These are phyloP conservation scores for Orchesellides sinensis DNA, from an alignment of 2,888 invertebrate species.

Conservation along the genomic window DNA sequence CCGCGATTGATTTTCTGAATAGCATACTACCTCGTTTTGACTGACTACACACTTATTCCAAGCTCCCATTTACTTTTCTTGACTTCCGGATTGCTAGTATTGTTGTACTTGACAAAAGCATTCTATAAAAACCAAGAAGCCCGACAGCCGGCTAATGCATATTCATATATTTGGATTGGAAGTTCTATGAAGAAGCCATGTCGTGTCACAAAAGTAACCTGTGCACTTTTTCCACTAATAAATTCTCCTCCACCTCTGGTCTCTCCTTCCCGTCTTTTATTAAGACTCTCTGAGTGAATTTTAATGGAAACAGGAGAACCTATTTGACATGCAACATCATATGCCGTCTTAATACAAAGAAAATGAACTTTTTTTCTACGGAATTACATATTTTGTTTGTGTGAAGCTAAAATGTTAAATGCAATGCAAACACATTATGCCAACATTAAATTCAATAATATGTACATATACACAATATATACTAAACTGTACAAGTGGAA, in stretches of 20 bases:
- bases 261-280: background rate
- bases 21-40: background rate
- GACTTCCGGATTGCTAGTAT: slow-evolving; percentile 31
- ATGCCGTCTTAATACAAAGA: slow-evolving; percentile 7
- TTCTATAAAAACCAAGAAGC: background rate
- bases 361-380: too few relatives aligned
- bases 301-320: slow-evolving; percentile 26
- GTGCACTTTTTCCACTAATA: slow-evolving; percentile 13
- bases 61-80: slow-evolving; percentile 15
- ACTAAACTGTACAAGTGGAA: too few relatives aligned
- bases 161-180: slow-evolving; percentile 20
- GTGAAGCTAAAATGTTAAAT: too few relatives aligned
- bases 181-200: background rate
- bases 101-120: background rate
- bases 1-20: slow-evolving; percentile 29
- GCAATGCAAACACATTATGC: too few relatives aligned
- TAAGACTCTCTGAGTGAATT: slow-evolving; percentile 20
- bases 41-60: background rate
- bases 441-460: slow-evolving; percentile 28
- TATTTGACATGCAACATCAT: slow-evolving; percentile 34
- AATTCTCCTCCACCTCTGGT: background rate
- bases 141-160: slow-evolving; percentile 2
- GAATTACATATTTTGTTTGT: too few relatives aligned
- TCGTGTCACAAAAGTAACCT: slow-evolving; percentile 11
- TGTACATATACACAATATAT: background rate